phyloP scores from a whole-genome alignment of 92 coral and sea anemone species.

The Epizoanthus illoricatus region DNA sequence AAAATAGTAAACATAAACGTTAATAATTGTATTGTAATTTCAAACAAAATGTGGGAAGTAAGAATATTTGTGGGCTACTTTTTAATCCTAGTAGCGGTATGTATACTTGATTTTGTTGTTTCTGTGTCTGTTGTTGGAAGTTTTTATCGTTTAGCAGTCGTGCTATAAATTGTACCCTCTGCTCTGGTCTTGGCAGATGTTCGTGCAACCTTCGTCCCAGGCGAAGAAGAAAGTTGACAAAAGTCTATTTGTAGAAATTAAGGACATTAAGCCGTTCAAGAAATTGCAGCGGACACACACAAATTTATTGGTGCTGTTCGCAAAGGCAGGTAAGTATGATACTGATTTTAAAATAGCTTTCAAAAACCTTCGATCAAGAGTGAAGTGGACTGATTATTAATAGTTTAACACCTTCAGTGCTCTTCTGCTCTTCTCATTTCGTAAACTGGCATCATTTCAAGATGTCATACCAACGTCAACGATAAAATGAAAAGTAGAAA shows the following conservation, averaged over 20 bases:
- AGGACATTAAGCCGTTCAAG: conserved; percentile 90
- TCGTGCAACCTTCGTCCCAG: conserved; percentile 41
- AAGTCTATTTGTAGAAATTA: conserved; percentile 72
- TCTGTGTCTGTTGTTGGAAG: not conserved
- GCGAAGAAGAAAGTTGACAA: conserved; percentile 79
- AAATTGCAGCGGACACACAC: conserved; percentile 92
- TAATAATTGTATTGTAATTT: conserved; percentile 8
- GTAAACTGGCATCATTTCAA: no score
- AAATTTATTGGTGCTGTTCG: conserved; percentile 84
- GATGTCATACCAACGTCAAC: no score
- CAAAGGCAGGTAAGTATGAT: conserved; percentile 73
- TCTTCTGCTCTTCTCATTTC: no score
- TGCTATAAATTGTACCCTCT: not conserved
- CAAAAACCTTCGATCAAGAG: conserved; percentile 25
- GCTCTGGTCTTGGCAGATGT: conserved; percentile 39
- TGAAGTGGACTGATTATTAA: not conserved
- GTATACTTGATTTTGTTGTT: not conserved
- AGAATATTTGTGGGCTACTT: not conserved
- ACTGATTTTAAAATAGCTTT: not conserved
- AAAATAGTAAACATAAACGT: conserved; percentile 35
- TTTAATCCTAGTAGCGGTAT: conserved; percentile 30
- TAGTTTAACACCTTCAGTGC: no score
- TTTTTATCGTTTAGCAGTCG: not conserved
- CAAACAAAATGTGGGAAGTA: conserved; percentile 11
- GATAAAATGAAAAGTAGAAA: no score